Evolutionary conservation across 2,113 vertebrate species (phyloP).

Genomic region (Dicentrarchus labrax): DNA sequence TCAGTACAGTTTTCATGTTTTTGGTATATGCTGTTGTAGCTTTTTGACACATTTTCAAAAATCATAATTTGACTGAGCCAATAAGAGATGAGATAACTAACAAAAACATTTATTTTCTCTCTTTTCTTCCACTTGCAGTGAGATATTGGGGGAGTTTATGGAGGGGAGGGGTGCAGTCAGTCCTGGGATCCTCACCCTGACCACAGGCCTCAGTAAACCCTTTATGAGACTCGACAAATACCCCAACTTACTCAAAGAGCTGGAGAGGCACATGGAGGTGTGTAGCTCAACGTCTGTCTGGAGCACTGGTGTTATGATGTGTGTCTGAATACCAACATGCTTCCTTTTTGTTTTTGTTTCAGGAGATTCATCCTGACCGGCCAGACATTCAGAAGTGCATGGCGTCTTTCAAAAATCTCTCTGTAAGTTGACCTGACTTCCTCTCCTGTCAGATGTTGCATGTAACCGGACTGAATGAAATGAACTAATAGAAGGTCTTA

Average conservation of each 20-base stretch:
- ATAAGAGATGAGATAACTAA: background rate
- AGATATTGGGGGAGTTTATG: conserved; percentile 97
- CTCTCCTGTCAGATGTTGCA: background rate
- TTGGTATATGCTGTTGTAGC: background rate
- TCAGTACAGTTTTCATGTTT: background rate
- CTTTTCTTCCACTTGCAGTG: conserved; percentile 79
- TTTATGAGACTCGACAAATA: conserved; percentile 99
- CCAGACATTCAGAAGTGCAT: conserved; percentile 97
- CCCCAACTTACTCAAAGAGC: conserved; percentile 95
- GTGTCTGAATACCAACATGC: background rate
- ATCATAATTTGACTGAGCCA: background rate
- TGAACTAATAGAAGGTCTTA: background rate
- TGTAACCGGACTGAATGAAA: background rate
- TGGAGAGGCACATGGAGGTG: conserved; percentile 99
- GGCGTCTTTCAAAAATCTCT: conserved; percentile 95
- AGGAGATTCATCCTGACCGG: conserved; percentile 96
- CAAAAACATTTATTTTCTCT: background rate
- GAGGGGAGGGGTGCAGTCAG: conserved; percentile 92
- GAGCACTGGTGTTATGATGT: background rate
- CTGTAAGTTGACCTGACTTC: conserved; percentile 85
- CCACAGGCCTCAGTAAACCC: conserved; percentile 98
- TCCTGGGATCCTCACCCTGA: conserved; percentile 95
- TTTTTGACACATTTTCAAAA: background rate
- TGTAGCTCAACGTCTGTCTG: background rate
- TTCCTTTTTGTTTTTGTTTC: conserved; percentile 18